phyloP scores from a whole-genome alignment of 1,140 invertebrate genomes.

The Brachionus asplanchnoidis region DNA sequence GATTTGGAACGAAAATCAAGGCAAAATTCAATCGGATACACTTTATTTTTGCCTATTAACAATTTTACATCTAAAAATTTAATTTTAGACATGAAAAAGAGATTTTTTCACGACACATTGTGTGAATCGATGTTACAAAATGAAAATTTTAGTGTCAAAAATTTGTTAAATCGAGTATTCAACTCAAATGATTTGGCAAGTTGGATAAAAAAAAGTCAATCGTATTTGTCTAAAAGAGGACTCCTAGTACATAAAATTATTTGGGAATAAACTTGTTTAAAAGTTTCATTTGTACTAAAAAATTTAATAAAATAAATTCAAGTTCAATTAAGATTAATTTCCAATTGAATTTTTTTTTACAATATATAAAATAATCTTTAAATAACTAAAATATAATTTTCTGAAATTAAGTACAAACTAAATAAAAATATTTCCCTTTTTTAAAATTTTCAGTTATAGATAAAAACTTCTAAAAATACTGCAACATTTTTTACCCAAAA shows the following conservation, averaged over 20 bases:
- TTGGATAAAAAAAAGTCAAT: neutral
- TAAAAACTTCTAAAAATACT: too few species aligned
- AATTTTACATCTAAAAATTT: neutral
- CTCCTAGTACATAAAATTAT: neutral
- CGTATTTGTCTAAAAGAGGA: neutral
- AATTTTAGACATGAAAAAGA: neutral
- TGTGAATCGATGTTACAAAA: neutral
- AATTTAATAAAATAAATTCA: neutral
- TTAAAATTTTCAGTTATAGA: too few species aligned
- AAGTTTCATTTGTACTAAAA: neutral
- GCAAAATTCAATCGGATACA: neutral
- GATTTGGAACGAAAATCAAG: neutral
- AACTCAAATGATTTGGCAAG: neutral
- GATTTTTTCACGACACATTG: neutral
- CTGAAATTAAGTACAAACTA: too few species aligned
- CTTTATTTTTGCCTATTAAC: constrained; percentile 17
- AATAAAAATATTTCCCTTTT: too few species aligned
- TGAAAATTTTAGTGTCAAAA: neutral
- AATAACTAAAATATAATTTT: too few species aligned
- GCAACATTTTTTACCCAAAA: too few species aligned
- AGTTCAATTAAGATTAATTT: neutral
- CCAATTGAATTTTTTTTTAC: too few species aligned
- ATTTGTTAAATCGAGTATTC: neutral
- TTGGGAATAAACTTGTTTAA: neutral
- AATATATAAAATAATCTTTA: too few species aligned